Evolutionary conservation across 2,113 vertebrate genomes (phyloP).

Genomic region (Donacobius atricapilla): DNA sequence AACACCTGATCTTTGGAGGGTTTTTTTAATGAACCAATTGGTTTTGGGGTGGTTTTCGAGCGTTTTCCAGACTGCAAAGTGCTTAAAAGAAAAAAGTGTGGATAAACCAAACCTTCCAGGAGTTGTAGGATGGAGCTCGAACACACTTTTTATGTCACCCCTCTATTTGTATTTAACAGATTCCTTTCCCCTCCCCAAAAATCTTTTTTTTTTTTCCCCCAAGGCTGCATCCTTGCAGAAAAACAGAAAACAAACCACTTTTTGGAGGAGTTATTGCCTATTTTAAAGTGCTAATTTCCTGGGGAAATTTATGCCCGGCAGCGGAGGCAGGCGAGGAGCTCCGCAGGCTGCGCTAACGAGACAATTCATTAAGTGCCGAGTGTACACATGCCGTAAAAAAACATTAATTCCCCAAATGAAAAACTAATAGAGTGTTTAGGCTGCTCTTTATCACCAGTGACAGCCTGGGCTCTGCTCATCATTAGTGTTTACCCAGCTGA

Average conservation of each 20-base stretch:
- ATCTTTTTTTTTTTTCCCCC: neutral
- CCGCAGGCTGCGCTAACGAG: constrained; percentile 70
- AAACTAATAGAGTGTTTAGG: constrained; percentile 77
- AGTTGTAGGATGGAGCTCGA: rapidly evolving
- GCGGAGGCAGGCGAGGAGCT: constrained; percentile 41
- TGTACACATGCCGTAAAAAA: constrained; percentile 61
- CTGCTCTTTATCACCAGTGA: constrained; percentile 69
- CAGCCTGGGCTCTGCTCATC: constrained; percentile 54
- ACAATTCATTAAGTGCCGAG: constrained; percentile 76
- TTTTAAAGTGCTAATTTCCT: constrained; percentile 63
- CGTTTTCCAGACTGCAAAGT: neutral
- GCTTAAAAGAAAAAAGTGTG: neutral
- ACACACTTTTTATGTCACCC: neutral
- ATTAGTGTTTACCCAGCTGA: constrained; percentile 66
- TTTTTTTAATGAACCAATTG: neutral
- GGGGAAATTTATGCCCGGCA: constrained; percentile 61
- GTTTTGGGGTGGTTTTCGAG: neutral
- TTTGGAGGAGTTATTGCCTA: constrained; percentile 46
- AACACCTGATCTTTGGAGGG: neutral
- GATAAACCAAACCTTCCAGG: neutral
- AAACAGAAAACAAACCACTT: constrained; percentile 40
- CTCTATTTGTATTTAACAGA: neutral
- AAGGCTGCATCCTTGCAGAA: neutral
- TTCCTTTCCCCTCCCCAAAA: rapidly evolving
- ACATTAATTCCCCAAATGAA: constrained; percentile 79